Evolutionary conservation across 2,888 invertebrate genomes (phyloP).

Genomic region (Melanostoma mellinum): DNA sequence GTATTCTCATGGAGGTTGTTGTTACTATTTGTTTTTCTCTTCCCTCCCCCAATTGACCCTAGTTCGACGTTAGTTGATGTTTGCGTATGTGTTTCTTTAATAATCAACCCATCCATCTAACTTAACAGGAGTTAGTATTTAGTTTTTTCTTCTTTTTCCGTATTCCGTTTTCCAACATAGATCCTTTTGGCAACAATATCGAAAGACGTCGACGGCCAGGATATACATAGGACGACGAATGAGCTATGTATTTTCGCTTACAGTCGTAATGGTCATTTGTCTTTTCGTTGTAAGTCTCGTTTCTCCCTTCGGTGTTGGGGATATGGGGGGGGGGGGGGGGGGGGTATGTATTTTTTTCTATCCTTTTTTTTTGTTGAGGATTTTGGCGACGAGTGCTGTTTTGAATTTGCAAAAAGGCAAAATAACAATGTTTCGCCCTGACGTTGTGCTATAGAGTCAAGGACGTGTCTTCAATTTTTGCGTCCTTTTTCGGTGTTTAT

Average conservation of each 20-base stretch:
- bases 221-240: constrained; percentile 45
- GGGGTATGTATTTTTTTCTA: constrained; percentile 8
- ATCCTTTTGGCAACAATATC: constrained; percentile 8
- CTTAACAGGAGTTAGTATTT: constrained; percentile 69
- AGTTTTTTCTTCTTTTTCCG: constrained; percentile 32
- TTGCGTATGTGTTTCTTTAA: constrained; percentile 57
- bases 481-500: constrained; percentile 38
- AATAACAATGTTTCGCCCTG: constrained; percentile 67
- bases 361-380: constrained; percentile 13
- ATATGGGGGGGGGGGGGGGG: background rate
- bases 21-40: constrained; percentile 49
- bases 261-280: constrained; percentile 70
- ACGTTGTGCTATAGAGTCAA: constrained; percentile 56
- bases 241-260: constrained; percentile 64
- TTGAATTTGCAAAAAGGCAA: constrained; percentile 69
- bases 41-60: constrained; percentile 22
- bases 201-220: constrained; percentile 27
- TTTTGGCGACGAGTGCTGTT: constrained; percentile 70
- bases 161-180: constrained; percentile 16
- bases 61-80: constrained; percentile 28
- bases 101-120: constrained; percentile 70
- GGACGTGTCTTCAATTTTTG: constrained; percentile 65
- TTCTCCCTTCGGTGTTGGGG: constrained; percentile 7
- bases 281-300: constrained; percentile 59
- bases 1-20: constrained; percentile 32